phyloP scores from a whole-genome alignment of 2,797 vertebrate genomes.

The Sternotherus odoratus region DNA sequence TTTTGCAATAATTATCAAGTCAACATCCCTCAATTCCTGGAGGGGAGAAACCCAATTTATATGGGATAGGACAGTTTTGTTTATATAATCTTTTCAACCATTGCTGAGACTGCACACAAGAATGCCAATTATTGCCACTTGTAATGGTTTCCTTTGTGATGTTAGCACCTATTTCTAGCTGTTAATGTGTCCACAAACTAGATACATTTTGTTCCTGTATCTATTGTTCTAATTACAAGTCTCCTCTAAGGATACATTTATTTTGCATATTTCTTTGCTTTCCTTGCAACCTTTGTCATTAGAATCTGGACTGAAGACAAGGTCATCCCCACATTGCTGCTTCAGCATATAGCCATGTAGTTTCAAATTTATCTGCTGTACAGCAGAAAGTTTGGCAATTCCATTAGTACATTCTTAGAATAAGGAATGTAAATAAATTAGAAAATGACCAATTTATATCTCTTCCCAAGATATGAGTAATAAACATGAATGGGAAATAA shows the following conservation, averaged over 20 bases:
- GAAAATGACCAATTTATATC: constrained; percentile 7
- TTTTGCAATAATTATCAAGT: background rate
- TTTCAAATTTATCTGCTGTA: background rate
- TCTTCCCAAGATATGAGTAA: constrained; percentile 23
- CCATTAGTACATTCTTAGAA: background rate
- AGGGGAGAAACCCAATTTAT: background rate
- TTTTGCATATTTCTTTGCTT: constrained; percentile 43
- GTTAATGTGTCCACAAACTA: constrained; percentile 7
- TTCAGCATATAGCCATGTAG: background rate
- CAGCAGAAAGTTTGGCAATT: background rate
- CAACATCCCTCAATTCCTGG: background rate
- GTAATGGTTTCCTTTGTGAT: background rate
- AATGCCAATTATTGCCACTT: constrained; percentile 35
- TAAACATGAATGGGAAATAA: constrained; percentile 18
- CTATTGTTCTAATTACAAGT: background rate
- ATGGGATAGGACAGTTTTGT: background rate
- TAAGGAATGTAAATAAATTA: constrained; percentile 28
- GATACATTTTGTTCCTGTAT: background rate
- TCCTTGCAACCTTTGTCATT: constrained; percentile 38
- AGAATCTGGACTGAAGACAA: constrained; percentile 46
- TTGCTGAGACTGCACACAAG: background rate
- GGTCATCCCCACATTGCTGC: constrained; percentile 6
- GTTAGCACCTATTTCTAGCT: constrained; percentile 12
- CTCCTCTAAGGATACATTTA: constrained; percentile 42
- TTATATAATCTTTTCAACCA: background rate